phyloP scores from a whole-genome alignment of 2,797 vertebrate species.

The Pseudotriccus pelzelni region DNA sequence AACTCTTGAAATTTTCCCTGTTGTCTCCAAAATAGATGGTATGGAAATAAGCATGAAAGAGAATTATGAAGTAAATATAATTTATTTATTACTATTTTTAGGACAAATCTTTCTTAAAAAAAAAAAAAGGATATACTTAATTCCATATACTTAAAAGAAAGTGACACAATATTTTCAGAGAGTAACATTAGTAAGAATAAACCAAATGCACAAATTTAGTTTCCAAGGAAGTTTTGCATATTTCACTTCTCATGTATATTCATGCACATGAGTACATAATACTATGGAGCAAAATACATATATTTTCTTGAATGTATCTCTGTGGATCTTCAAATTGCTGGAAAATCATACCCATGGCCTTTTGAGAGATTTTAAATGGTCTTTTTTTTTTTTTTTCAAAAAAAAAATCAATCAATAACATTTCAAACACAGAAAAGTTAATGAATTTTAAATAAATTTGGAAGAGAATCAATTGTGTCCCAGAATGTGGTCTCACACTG shows the following conservation, averaged over 20 bases:
- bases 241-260: background rate
- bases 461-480: background rate
- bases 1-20: background rate
- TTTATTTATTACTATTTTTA: background rate
- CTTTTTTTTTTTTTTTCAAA: background rate
- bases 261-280: background rate
- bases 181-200: too few relatives aligned
- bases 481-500: accelerated
- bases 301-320: background rate
- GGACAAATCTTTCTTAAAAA: background rate
- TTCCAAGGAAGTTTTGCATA: background rate
- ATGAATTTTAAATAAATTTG: background rate
- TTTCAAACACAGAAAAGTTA: background rate
- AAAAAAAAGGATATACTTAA: background rate
- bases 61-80: background rate
- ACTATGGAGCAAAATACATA: background rate
- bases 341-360: background rate
- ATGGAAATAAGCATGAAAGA: background rate
- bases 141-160: background rate
- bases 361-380: background rate
- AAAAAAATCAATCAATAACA: background rate
- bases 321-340: background rate
- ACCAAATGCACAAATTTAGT: background rate
- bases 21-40: background rate
- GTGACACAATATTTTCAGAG: background rate